Percentiles rank a stretch among this genome's conserved stretches.
Conservation (phyloP, 2,888 invertebrate species). For the Acronicta aceris region DNA sequence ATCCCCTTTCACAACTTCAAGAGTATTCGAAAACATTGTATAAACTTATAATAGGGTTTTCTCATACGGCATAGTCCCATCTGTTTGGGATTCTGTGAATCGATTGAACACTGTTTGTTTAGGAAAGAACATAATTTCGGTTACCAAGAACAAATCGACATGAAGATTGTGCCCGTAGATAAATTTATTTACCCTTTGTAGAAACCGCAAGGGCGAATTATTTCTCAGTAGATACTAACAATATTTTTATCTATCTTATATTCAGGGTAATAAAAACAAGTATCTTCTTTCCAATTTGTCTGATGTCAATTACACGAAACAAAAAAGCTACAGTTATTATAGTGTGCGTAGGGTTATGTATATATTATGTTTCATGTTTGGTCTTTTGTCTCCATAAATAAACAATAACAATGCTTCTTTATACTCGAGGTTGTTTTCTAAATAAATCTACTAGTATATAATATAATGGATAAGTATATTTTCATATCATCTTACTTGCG, state of each 20-base stretch:
- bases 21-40: conserved; percentile 53
- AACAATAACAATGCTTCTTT: no score
- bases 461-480: no score
- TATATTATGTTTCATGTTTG: no score
- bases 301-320: no score
- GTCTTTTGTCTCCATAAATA: no score
- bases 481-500: no score
- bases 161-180: background rate
- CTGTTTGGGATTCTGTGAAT: conserved; percentile 42
- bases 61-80: conserved; percentile 41
- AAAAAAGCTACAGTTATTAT: no score
- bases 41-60: conserved; percentile 56
- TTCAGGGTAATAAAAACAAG: no score
- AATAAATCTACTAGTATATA: no score
- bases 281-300: background rate
- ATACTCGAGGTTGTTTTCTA: no score
- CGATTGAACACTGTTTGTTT: conserved; percentile 34
- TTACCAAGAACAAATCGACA: background rate
- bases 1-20: conserved; percentile 51
- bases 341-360: no score
- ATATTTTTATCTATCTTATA: background rate
- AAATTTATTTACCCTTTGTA: background rate
- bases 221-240: background rate
- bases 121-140: conserved; percentile 27
- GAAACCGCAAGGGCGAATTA: background rate